A percentile compares a stretch with the other conserved stretches of the same genome.
Evolutionary conservation across 2,113 vertebrate genomes (phyloP).

Genomic region (Pomatorhinus ruficollis): DNA sequence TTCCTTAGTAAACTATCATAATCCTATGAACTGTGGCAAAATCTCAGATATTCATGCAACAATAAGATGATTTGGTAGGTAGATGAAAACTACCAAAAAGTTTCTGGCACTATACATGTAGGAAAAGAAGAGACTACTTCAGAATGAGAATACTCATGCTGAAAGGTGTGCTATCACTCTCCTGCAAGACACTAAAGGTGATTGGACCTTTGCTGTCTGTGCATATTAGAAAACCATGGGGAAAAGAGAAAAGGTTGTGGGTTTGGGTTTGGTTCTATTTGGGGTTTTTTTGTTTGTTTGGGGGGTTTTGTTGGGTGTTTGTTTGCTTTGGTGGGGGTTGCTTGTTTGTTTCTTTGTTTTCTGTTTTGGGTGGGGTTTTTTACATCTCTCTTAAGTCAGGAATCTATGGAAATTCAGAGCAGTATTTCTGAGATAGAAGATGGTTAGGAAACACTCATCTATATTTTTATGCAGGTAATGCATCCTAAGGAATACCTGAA

Average conservation of each 20-base stretch:
- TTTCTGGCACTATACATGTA: background rate
- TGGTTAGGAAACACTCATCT: background rate
- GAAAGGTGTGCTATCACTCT: background rate
- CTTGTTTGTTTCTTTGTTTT: no score
- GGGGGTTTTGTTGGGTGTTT: background rate
- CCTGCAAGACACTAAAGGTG: background rate
- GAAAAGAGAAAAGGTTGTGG: background rate
- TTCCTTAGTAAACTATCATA: background rate
- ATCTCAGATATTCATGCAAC: background rate
- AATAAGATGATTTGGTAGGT: background rate
- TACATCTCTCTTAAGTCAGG: background rate
- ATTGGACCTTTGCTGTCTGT: background rate
- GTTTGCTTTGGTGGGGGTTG: no score
- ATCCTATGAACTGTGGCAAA: background rate
- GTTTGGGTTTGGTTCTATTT: no score
- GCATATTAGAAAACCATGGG: background rate
- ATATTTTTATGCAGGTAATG: background rate
- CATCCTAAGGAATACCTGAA: background rate
- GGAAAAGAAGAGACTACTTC: background rate
- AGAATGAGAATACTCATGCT: background rate
- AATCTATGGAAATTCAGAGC: background rate
- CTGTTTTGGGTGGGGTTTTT: background rate
- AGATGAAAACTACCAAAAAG: background rate
- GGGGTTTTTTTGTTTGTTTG: no score
- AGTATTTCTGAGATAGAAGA: background rate